Evolutionary conservation across 2,888 invertebrate species (phyloP).

Genomic region (Schrankia costaestrigalis): DNA sequence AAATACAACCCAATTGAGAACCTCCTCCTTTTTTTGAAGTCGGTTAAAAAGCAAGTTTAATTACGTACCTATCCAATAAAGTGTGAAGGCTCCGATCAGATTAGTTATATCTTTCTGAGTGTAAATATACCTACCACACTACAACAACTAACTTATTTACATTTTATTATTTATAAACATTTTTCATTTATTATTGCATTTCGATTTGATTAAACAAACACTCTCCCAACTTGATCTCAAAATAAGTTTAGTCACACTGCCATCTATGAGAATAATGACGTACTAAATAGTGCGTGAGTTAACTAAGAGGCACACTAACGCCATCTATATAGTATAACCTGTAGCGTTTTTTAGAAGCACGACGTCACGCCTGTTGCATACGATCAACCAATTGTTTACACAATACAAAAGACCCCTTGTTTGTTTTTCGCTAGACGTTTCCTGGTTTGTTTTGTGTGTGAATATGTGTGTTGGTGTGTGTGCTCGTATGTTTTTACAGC

Average conservation of each 20-base stretch:
- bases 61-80: too few relatives aligned
- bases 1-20: too few relatives aligned
- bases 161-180: slow-evolving; percentile 35
- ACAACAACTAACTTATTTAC: slow-evolving; percentile 29
- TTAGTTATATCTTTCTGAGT: not conserved
- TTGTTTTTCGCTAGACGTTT: slow-evolving; percentile 81
- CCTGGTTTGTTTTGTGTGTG: slow-evolving; percentile 80
- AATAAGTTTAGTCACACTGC: slow-evolving; percentile 35
- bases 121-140: slow-evolving; percentile 10
- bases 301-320: slow-evolving; percentile 24
- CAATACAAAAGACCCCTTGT: slow-evolving; percentile 80
- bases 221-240: slow-evolving; percentile 20
- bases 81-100: too few relatives aligned
- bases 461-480: slow-evolving; percentile 47
- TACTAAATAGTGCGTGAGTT: slow-evolving; percentile 26
- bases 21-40: too few relatives aligned
- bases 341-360: slow-evolving; percentile 55
- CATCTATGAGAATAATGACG: slow-evolving; percentile 40
- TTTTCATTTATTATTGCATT: slow-evolving; percentile 30
- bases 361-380: slow-evolving; percentile 78
- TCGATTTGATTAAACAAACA: slow-evolving; percentile 30
- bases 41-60: too few relatives aligned
- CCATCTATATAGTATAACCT: slow-evolving; percentile 63
- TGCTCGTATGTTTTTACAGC: slow-evolving; percentile 71
- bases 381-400: slow-evolving; percentile 76